These are phyloP conservation scores for Meandrina meandrites DNA, from an alignment of 92 coral and sea anemone species.

Conservation along the genomic window DNA sequence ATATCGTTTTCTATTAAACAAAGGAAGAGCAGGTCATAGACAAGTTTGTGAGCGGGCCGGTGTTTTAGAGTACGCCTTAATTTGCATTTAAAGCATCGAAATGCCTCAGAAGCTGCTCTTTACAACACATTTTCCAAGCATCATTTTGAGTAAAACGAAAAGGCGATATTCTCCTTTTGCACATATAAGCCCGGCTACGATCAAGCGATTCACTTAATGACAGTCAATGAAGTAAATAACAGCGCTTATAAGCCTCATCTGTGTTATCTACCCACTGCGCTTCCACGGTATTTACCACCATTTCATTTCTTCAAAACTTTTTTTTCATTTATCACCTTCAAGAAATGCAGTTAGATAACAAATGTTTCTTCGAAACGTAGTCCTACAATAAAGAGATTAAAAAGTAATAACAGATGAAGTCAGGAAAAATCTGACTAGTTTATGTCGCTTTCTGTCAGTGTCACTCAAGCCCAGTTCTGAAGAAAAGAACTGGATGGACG, in stretches of 20 bases:
- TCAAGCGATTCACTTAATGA: neutral
- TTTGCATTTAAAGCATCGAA: neutral
- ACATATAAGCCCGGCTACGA: no score
- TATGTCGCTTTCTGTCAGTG: neutral
- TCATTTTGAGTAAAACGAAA: neutral
- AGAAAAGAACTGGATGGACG: neutral
- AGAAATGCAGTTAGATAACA: neutral
- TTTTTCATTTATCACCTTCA: neutral
- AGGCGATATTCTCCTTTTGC: neutral
- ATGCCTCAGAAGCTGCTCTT: neutral
- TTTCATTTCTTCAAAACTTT: neutral
- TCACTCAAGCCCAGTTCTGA: neutral
- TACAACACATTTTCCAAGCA: neutral
- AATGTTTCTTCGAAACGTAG: neutral
- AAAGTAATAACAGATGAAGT: neutral
- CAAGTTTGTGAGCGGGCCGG: constrained; percentile 17
- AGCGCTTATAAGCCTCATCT: no score
- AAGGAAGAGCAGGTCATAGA: constrained; percentile 32
- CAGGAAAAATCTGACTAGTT: neutral
- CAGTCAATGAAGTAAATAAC: neutral
- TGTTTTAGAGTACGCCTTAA: neutral
- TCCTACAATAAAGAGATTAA: constrained; percentile 11
- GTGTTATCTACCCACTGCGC: neutral
- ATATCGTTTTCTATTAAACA: constrained; percentile 17
- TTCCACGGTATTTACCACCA: neutral